Evolutionary conservation across 2,797 vertebrate species (phyloP), one percentile per base, ranked within the genome.

Genomic region (Pagetopsis macropterus): DNA sequence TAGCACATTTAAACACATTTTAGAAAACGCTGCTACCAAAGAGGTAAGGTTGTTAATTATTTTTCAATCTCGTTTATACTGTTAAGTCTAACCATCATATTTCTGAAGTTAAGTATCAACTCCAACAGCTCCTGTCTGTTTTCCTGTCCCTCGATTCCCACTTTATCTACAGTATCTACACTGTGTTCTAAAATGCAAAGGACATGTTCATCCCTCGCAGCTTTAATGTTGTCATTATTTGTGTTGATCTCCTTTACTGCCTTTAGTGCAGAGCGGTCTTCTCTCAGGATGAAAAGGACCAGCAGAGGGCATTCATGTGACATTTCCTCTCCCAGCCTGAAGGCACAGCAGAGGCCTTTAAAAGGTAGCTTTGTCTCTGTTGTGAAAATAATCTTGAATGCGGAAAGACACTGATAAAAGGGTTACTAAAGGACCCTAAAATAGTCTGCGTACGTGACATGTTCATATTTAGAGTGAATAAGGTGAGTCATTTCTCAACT

Each of bases 221-320:
- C 19, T 64, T 46, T 27, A 15, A 21, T 43, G 46, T 23, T 6
- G 27, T 41, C 2, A 23, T 65, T 33, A 54, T 7, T 74, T 31
- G 15, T 7, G 2, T 57, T 59, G 5, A 45, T 33, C 19, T 43
- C 23, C 5, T 27, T n/a, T 17, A 23, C 5, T 54, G 41, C 11
- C 14, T 58, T 12, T 8, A 9, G 48, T 56, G 45, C 13, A 44
- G 6, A 33, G 33, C 31, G 17, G 11, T 79, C n/a, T 13, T 58
- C n/a, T 2, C 15, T 50, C 17, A 59, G 41, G 43, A 14, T 52
- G 8, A 45, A 46, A 65, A 43, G 65, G 57, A 60, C 85, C 84
- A 87, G 75, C 72, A 88, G 74, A 56, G 81, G 81, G 83, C 50
- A n/a, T 16, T 19, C 13, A 21, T 46, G 43, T 40, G 43, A 58